Base-by-base conservation (phyloP, 2,797 vertebrate genomes). In the Discoglossus pictus region DNA sequence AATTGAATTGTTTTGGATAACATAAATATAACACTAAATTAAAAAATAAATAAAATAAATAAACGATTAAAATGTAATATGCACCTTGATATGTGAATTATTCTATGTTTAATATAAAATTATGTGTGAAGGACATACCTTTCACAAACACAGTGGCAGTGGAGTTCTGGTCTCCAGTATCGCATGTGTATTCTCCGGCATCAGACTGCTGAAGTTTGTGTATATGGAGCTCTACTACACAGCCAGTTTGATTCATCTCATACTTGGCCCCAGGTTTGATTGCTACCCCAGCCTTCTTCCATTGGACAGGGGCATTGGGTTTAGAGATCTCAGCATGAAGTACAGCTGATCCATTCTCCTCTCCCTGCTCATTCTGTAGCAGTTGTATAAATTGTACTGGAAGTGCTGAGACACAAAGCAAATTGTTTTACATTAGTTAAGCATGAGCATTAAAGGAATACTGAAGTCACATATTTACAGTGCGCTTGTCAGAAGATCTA, bases 141-240 rank as follows among this genome's bases (percentile, higher is more conserved):
- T 88, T 90, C 43, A 96, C 83, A 15, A 82, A 89, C 63, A 97
- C 63, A 3, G 75, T 76, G 39, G 94, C 89, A 0, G 84, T 87
- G 38, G 93, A 95, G 68, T 73, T 88, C 72, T 93, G 86, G 24
- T 93, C 86, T 48, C 93, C 92, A 65, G 93, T 95, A 35, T 87
- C 40, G 46, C 96, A 98, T 13, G 79, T 82, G 35, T 98, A 99
- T 13, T 93, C 89, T 35, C 93, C 96, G 0, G 80, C 60, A 8
- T 99, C 96, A 0, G 92, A 91, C 20, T 85, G 73, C 44, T 77
- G 74, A 50, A 93, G 75, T 2, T 90, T 85, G 7, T 71, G 58
- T 48, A 98, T 89, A 70, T 89, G 72, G 74, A 99, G 83, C 77
- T 96, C 93, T 1, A 85, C 87, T 10, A 74, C 48, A 0, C 79